Base-by-base conservation (phyloP, 2,888 invertebrate species). In the Erebia ligea region DNA sequence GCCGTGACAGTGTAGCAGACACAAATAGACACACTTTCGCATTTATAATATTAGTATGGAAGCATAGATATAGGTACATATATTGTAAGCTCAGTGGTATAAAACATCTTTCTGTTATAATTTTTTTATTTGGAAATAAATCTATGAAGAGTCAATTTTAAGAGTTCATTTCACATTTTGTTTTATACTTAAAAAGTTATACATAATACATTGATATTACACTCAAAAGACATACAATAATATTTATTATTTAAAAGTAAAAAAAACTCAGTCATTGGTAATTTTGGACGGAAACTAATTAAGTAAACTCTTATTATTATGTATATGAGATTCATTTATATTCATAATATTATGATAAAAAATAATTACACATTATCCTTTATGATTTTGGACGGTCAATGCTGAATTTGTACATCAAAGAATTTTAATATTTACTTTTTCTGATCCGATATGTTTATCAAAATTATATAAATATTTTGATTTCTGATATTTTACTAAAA, bases 231-330 rank as follows among this genome's bases (percentile, higher is more conserved):
- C 63, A 73, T 70, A 48, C 59, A 25, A 25, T 34, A 34, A 0
- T 1, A 34, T n/a, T 82, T 85, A 81, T 86, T 84, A 85, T 80
- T 83, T 84, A 78, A 82, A 85, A 79, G 85, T 87, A 82, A 80
- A 84, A 84, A 82, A 87, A 86, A 85, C 84, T 91, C 91, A 91
- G 92, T 91, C 90, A 89, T 89, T 90, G 84, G 86, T 89, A 86
- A 90, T 82, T 86, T 92, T 92, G 92, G 92, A 92, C 92, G 92
- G 92, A 92, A 87, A 90, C 88, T 91, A 92, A 84, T 84, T 91
- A 92, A 91, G 92, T 92, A 90, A 88, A 85, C 76, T 82, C 84
- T 86, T 81, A 84, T 77, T 81, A 76, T 77, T 81, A 76, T 76
- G 73, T 79, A 75, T 77, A 81, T 81, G 86, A 89, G 83, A 87